A percentile compares a stretch with the other conserved stretches of the same genome.
Evolutionary conservation across 1,140 invertebrate genomes (phyloP).

Genomic region (Cylas formicarius): DNA sequence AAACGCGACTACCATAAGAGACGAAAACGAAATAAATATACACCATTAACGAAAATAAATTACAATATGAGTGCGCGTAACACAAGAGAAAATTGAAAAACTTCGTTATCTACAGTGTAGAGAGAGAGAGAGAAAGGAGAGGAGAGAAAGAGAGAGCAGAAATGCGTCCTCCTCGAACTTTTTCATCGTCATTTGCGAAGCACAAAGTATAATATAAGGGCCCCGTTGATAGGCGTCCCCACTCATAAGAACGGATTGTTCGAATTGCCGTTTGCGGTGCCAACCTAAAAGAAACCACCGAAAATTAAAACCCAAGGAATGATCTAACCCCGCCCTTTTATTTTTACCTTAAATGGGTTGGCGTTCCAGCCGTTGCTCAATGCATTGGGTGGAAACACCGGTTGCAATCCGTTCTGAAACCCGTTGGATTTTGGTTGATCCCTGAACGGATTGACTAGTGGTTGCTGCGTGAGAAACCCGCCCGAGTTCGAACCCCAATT

Average conservation of each 20-base stretch:
- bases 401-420: conserved; percentile 30
- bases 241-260: conserved; percentile 42
- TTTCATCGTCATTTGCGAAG: too few species aligned
- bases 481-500: conserved; percentile 18
- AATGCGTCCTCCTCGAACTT: too few species aligned
- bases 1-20: neutral
- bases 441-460: conserved; percentile 29
- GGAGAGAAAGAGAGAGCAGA: too few species aligned
- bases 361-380: conserved; percentile 32
- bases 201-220: too few species aligned
- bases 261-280: conserved; percentile 20
- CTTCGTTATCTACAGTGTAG: too few species aligned
- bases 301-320: neutral
- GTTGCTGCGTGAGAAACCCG: conserved; percentile 15
- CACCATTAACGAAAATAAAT: conserved; percentile 2
- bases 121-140: too few species aligned
- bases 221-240: too few species aligned
- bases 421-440: conserved; percentile 29
- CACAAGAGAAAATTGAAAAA: too few species aligned
- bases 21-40: conserved; percentile 8
- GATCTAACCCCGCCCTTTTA: conserved; percentile 11
- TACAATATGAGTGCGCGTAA: neutral
- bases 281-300: conserved; percentile 2
- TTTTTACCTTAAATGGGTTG: conserved; percentile 39
- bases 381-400: conserved; percentile 22